Evolutionary conservation across 1,140 invertebrate genomes (phyloP).

Genomic region (Philopotamus ludificatus): DNA sequence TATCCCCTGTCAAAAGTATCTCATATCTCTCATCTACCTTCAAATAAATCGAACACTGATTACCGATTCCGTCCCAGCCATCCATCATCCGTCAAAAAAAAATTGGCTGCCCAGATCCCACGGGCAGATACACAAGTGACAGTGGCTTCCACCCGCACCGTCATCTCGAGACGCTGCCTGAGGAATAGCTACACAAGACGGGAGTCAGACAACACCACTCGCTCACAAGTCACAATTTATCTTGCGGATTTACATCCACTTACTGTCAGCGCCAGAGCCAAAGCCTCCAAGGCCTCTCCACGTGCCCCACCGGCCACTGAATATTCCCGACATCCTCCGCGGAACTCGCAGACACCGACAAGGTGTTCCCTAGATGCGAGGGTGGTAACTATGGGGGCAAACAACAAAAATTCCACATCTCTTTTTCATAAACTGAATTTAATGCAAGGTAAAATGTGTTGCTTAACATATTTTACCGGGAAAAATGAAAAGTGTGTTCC

Average conservation of each 20-base stretch:
- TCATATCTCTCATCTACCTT: too few species aligned
- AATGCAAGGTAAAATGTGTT: too few species aligned
- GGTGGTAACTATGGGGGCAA: background rate
- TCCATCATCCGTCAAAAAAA: too few species aligned
- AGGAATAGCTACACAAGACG: slow-evolving; percentile 22
- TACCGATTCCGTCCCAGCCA: too few species aligned
- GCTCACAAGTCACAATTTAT: slow-evolving; percentile 40
- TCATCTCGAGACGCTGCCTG: slow-evolving; percentile 15
- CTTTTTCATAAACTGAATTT: background rate
- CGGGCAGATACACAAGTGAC: too few species aligned
- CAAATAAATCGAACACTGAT: too few species aligned
- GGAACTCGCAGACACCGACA: background rate
- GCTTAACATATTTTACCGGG: too few species aligned
- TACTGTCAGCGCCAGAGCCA: slow-evolving; percentile 37
- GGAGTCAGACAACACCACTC: slow-evolving; percentile 35
- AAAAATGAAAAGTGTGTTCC: too few species aligned
- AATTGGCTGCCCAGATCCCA: too few species aligned
- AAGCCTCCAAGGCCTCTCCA: slow-evolving; percentile 18
- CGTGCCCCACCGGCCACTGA: background rate
- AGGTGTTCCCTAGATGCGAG: background rate
- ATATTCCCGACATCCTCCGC: background rate
- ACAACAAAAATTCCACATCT: background rate
- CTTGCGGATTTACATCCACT: slow-evolving; percentile 41
- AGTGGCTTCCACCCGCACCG: too few species aligned
- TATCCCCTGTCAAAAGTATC: too few species aligned